Conservation (phyloP, 2,113 vertebrate genomes). For the Etheostoma spectabile region DNA sequence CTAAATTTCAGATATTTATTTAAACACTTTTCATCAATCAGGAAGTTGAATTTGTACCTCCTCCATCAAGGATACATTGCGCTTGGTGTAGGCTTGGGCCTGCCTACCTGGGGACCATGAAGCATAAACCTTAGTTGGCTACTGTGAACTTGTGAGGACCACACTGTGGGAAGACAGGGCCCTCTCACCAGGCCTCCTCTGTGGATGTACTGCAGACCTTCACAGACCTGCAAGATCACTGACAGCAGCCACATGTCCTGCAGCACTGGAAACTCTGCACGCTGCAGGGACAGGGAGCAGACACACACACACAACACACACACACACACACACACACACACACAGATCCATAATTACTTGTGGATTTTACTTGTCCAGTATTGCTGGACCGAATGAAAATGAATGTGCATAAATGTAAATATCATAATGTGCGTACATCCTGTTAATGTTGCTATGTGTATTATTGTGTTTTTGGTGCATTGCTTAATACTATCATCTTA, state of each 20-base stretch:
- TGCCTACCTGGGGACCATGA: slow-evolving; percentile 68
- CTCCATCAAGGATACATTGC: neutral
- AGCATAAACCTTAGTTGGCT: slow-evolving; percentile 82
- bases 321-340: too few relatives aligned
- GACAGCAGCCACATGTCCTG: slow-evolving; percentile 49
- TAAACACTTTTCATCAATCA: neutral
- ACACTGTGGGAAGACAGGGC: slow-evolving; percentile 82
- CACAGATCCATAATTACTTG: too few relatives aligned
- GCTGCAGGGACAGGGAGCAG: slow-evolving; percentile 27
- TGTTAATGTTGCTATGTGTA: too few relatives aligned
- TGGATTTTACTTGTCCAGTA: too few relatives aligned
- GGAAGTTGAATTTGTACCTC: neutral
- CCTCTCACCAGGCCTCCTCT: slow-evolving; percentile 61
- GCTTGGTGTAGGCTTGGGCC: neutral
- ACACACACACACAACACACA: neutral
- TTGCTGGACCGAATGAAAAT: neutral
- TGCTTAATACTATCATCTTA: too few relatives aligned
- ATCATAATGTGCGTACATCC: too few relatives aligned
- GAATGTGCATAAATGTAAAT: neutral
- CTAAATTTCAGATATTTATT: neutral
- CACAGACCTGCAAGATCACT: slow-evolving; percentile 82
- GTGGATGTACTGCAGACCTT: slow-evolving; percentile 83
- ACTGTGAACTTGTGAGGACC: slow-evolving; percentile 76
- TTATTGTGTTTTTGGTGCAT: too few relatives aligned
- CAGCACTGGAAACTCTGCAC: slow-evolving; percentile 50